phyloP scores from a whole-genome alignment of 2,888 invertebrate species.

The Oxyteleia sp. region DNA sequence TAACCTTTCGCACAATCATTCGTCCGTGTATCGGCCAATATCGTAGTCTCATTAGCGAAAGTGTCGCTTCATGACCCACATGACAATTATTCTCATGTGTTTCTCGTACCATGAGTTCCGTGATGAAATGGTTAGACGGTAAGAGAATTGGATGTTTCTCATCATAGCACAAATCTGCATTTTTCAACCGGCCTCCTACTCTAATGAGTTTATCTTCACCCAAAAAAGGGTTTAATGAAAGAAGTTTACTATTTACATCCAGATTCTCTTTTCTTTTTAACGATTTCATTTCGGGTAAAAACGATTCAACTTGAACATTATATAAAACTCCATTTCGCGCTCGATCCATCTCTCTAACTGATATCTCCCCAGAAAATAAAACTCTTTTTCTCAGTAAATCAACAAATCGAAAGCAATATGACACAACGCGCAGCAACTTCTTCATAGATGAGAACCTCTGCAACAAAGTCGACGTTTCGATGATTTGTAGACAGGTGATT shows the following conservation, averaged over 20 bases:
- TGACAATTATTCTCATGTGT: not conserved
- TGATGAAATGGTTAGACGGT: not conserved
- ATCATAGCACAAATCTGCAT: not conserved
- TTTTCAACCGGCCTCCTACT: constrained; percentile 9
- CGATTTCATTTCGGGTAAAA: not conserved
- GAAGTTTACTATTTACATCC: not conserved
- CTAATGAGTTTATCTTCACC: constrained; percentile 16
- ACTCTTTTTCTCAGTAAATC: not conserved
- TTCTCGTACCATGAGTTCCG: not conserved
- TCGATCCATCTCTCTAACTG: not conserved
- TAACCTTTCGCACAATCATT: not conserved
- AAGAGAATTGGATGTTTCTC: not conserved
- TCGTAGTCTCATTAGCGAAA: not conserved
- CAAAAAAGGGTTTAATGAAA: constrained; percentile 20
- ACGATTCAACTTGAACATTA: constrained; percentile 1
- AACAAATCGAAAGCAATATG: constrained; percentile 17
- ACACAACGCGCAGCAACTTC: not conserved
- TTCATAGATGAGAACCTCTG: not conserved
- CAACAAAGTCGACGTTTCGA: not conserved
- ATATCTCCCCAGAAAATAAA: constrained; percentile 12
- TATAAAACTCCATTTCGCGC: not conserved
- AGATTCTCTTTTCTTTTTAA: not conserved
- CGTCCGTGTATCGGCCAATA: constrained; percentile 24
- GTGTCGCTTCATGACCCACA: not conserved
- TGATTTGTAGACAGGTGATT: not conserved